A percentile compares a stretch with the other conserved stretches of the same genome.
phyloP scores from a whole-genome alignment of 1,140 invertebrate species.

The Pogonus chalceus region DNA sequence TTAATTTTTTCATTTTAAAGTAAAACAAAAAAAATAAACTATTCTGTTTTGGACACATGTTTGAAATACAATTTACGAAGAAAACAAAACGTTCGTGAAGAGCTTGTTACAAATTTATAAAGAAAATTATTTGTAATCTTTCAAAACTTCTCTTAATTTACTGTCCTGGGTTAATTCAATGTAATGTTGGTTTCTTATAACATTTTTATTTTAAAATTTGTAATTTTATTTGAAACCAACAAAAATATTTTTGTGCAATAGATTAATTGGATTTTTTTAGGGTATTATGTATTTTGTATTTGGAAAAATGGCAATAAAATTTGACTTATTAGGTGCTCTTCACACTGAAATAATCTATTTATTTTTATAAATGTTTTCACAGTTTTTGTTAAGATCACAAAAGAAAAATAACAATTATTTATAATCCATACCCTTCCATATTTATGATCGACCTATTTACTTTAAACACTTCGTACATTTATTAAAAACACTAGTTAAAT shows the following conservation, averaged over 20 bases:
- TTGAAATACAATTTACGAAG: not conserved
- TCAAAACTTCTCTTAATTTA: not conserved
- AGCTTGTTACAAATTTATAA: not conserved
- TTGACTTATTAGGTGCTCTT: not conserved
- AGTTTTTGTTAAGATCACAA: too few species aligned
- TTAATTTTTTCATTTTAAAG: not conserved
- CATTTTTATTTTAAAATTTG: not conserved
- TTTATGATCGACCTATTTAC: too few species aligned
- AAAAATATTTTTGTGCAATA: constrained; percentile 3
- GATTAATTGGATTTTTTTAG: not conserved
- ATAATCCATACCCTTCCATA: too few species aligned
- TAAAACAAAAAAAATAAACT: not conserved
- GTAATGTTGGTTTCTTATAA: constrained; percentile 5
- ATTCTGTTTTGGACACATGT: constrained; percentile 1
- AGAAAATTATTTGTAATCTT: constrained; percentile 4
- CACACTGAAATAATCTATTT: not conserved
- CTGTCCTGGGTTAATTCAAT: not conserved
- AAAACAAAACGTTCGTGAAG: not conserved
- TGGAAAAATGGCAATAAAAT: not conserved
- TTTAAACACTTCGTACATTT: too few species aligned
- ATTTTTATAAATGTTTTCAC: too few species aligned
- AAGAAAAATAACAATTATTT: too few species aligned
- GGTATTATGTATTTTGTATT: not conserved
- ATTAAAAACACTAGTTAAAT: too few species aligned
- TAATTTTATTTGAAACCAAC: constrained; percentile 6